phyloP scores from a whole-genome alignment of 2,888 invertebrate genomes.

The Horisme vitalbata region DNA sequence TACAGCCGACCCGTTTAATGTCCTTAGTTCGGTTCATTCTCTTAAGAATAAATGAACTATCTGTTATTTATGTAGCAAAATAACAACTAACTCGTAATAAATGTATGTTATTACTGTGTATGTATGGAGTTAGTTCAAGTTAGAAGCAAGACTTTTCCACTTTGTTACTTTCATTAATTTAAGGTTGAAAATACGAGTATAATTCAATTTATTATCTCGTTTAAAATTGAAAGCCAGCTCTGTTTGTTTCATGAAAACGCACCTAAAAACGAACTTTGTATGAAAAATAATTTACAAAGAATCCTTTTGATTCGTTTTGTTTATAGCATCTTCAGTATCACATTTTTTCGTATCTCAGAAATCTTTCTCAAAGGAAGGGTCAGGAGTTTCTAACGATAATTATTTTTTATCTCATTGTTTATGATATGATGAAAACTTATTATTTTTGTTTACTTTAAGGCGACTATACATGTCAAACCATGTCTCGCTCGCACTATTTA shows the following conservation, averaged over 20 bases:
- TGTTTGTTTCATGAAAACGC: slow-evolving; percentile 8
- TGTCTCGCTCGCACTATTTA: too few relatives aligned
- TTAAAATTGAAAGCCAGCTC: not conserved
- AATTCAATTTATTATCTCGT: slow-evolving; percentile 4
- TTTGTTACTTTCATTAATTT: too few relatives aligned
- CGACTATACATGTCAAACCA: too few relatives aligned
- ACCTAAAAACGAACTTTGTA: slow-evolving; percentile 14
- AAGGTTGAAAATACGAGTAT: too few relatives aligned
- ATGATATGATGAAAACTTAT: slow-evolving; percentile 22
- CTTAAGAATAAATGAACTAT: slow-evolving; percentile 12
- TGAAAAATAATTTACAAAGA: slow-evolving; percentile 52
- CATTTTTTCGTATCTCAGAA: slow-evolving; percentile 63
- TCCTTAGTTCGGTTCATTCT: slow-evolving; percentile 52
- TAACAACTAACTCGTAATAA: not conserved
- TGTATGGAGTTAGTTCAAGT: too few relatives aligned
- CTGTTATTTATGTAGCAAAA: slow-evolving; percentile 7
- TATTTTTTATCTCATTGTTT: slow-evolving; percentile 69
- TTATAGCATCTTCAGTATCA: slow-evolving; percentile 41
- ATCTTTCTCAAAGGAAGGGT: slow-evolving; percentile 68
- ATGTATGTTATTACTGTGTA: not conserved
- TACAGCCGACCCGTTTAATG: slow-evolving; percentile 67
- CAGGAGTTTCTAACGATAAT: slow-evolving; percentile 60
- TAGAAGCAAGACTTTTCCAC: too few relatives aligned
- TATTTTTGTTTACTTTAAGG: too few relatives aligned
- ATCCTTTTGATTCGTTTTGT: slow-evolving; percentile 61